Evolutionary conservation across 2,113 vertebrate species (phyloP), one percentile per base, ranked within the genome.

Genomic region (Cyanoliseus patagonus): DNA sequence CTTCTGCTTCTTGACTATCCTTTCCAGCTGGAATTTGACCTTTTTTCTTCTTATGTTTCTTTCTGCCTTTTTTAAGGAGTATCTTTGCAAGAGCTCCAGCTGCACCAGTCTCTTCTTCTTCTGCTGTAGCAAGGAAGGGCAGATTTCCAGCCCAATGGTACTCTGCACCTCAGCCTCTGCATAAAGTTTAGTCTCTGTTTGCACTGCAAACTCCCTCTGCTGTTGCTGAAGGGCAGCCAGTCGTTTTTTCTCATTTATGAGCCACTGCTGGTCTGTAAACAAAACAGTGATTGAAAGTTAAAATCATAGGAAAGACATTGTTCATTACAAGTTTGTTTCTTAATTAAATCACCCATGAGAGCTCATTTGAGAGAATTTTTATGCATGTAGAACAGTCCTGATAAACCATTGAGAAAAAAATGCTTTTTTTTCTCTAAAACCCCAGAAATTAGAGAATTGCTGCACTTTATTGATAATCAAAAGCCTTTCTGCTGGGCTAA

Each of bases 261-360:
- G 98, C 98, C 98, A 98, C 97, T 98, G 98, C 83, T 98, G 97
- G 93, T 99, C 99, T 99, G 96, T 75, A 91, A 98, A 97, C 28
- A 94, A 94, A 98, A 61, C 78, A 94, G 30, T 35, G 37, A 84
- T 77, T 61, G 79, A 92, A 84, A 94, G n/a, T 78, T 81, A 97
- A 88, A 88, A 53, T 33, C 51, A 35, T 9, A 59, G 72, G 33
- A 33, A 73, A 69, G 49, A 2, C 7, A 70, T 23, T 15, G 14
- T 15, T 68, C 4, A 0, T 51, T 78, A 25, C n/a, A 73, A 35
- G 30, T n/a, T 67, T 59, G 9, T 59, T 85, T 74, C 53, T 78
- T 52, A 78, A 83, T 84, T 93, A 72, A 77, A 72, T 77, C 47
- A 82, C 25, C 53, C 23, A 72, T 37, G 23, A 76, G 23, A 64